Evolutionary conservation across 2,797 vertebrate species (phyloP).

Genomic region (Neopelma chrysocephalum): DNA sequence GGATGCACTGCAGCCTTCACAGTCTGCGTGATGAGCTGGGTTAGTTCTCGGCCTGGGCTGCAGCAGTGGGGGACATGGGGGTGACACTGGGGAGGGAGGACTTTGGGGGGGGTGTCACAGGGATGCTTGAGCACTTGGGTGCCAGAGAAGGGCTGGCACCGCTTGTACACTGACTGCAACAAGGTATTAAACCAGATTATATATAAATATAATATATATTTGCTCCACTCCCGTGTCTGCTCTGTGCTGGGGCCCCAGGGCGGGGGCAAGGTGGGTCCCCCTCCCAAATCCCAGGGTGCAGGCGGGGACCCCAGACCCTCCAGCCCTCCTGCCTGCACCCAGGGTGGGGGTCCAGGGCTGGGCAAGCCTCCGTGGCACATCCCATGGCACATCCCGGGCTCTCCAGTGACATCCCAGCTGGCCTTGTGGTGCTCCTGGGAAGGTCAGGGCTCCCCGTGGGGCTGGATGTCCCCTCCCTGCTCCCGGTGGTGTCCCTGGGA

Average conservation of each 20-base stretch:
- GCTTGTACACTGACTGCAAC: neutral
- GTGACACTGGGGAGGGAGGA: neutral
- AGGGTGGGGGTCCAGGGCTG: neutral
- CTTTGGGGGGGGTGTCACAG: neutral
- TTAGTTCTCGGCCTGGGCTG: neutral
- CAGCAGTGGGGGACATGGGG: neutral
- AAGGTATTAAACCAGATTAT: slow-evolving; percentile 21
- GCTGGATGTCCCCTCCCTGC: neutral
- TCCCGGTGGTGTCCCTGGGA: neutral
- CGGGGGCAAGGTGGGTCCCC: neutral
- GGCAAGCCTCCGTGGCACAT: neutral
- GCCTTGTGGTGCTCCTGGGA: neutral
- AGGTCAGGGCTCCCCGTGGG: neutral
- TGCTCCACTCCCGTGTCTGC: neutral
- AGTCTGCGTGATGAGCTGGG: neutral
- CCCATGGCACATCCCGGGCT: neutral
- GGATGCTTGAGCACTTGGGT: neutral
- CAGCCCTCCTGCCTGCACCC: neutral
- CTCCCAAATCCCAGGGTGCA: neutral
- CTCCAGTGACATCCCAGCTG: neutral
- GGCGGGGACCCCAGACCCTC: neutral
- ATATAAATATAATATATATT: slow-evolving; percentile 66
- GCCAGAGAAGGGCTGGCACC: neutral
- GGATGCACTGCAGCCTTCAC: no score
- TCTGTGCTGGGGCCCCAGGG: neutral